phyloP scores from a whole-genome alignment of 1,140 invertebrate species.

The Amphibalanus amphitrite region DNA sequence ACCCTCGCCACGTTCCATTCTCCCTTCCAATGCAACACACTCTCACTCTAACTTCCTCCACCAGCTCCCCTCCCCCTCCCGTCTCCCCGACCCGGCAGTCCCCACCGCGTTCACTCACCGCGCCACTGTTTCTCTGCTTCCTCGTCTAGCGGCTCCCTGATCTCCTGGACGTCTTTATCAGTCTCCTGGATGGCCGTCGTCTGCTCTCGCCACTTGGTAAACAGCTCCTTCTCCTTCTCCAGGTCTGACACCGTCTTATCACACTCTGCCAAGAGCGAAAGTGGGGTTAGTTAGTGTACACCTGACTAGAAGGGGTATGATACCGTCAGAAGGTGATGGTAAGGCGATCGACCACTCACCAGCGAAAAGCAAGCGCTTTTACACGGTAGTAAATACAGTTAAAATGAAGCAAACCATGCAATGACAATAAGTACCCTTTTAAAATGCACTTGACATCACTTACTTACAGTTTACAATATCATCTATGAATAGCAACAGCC shows the following conservation, averaged over 20 bases:
- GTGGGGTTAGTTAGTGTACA: background rate
- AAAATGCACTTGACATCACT: too few species aligned
- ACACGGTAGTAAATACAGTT: background rate
- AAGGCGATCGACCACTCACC: background rate
- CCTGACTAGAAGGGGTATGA: background rate
- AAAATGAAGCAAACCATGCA: too few species aligned
- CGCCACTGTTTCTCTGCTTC: constrained; percentile 10
- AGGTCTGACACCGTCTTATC: constrained; percentile 9
- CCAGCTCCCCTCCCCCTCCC: too few species aligned
- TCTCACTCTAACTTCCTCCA: too few species aligned
- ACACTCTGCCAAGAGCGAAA: constrained; percentile 9
- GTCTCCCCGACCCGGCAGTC: too few species aligned
- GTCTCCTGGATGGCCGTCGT: constrained; percentile 7
- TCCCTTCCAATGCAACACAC: background rate
- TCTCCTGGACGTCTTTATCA: constrained; percentile 9
- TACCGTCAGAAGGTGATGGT: background rate
- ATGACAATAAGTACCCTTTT: too few species aligned
- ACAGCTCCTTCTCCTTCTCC: constrained; percentile 7
- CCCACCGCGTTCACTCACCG: too few species aligned
- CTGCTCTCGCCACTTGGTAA: constrained; percentile 9
- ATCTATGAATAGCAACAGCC: too few species aligned
- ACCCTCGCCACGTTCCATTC: too few species aligned
- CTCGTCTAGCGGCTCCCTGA: constrained; percentile 11
- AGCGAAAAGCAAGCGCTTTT: background rate
- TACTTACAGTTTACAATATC: too few species aligned